These are phyloP conservation scores for Pristionchus exspectatus DNA, from an alignment of 2,888 invertebrate species.

Conservation along the genomic window DNA sequence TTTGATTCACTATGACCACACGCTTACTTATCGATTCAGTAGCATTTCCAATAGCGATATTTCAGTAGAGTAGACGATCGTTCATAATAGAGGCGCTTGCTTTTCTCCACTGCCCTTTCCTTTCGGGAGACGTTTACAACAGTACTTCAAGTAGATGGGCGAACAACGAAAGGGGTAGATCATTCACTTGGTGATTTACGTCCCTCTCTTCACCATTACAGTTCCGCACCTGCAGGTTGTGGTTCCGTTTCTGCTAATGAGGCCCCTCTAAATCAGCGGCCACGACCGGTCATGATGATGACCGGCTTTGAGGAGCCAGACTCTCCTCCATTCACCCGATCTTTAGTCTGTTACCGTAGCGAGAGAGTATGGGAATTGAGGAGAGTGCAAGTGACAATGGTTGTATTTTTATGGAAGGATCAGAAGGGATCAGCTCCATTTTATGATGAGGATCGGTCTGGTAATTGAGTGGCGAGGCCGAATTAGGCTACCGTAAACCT, in stretches of 20 bases:
- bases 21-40: too few species aligned
- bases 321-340: neutral
- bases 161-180: constrained; percentile 1
- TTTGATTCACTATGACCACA: too few species aligned
- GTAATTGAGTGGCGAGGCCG: constrained; percentile 13
- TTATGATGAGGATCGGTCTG: constrained; percentile 8
- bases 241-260: neutral
- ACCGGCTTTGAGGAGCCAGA: neutral
- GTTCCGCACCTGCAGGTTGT: neutral
- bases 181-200: neutral
- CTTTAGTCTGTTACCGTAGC: neutral
- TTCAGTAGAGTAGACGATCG: too few species aligned
- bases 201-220: neutral
- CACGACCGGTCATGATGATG: neutral
- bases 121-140: neutral
- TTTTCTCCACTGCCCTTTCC: neutral
- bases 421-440: constrained; percentile 33
- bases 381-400: constrained; percentile 16
- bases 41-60: too few species aligned
- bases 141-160: neutral
- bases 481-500: neutral
- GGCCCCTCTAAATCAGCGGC: constrained; percentile 5
- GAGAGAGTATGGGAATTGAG: constrained; percentile 1
- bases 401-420: constrained; percentile 9
- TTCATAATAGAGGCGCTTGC: neutral